Base-by-base conservation (phyloP, 2,797 vertebrate species). In the Mallotus villosus region DNA sequence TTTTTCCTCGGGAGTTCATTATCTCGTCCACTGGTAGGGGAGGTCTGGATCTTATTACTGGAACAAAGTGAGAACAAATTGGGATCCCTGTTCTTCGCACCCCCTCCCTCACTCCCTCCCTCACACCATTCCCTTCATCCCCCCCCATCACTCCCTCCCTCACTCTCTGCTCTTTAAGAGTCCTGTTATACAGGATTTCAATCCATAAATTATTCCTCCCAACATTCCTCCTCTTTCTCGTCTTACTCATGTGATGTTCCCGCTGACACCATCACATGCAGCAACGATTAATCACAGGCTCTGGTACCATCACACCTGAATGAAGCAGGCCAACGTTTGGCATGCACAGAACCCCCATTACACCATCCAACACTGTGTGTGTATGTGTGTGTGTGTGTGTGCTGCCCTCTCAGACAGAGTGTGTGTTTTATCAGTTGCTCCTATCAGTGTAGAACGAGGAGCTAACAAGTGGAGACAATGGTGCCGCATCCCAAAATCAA, bases 41-140 rank as follows among this genome's bases (percentile, higher is more conserved):
- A 87, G 86, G 89, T 81, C 90, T 91, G 90, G 89, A 89, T 92
- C 90, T 92, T 92, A 93, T 93, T 92, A 94, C 89, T 85, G 84
- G 81, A 92, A 92, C 92, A 93, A 93, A 94, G 91, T 89, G 86
- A 87, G 89, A 92, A 92, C 91, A 94, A 94, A 94, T 92, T 92
- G 88, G 90, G 87, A 90, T 82, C 82, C 78, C 78, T 78, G 87
- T 86, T 92, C 79, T 81, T 76, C 76, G 68, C 74, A 81, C 76
- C 74, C 74, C 81, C 78, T 79, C 70, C 82, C 74, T 63, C 67
- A 63, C 55, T 82, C 55, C 14, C 67, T 68, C 68, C 34, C 37
- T 16, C 32, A 2, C 32, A 49, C 80, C 73, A 74, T 80, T n/a
- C 16, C 2, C 24, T 29, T 79, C 73, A 75, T 81, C 49, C 16